These are phyloP conservation scores for Cotesia glomerata DNA, from an alignment of 1,140 invertebrate genomes.

Conservation along the genomic window DNA sequence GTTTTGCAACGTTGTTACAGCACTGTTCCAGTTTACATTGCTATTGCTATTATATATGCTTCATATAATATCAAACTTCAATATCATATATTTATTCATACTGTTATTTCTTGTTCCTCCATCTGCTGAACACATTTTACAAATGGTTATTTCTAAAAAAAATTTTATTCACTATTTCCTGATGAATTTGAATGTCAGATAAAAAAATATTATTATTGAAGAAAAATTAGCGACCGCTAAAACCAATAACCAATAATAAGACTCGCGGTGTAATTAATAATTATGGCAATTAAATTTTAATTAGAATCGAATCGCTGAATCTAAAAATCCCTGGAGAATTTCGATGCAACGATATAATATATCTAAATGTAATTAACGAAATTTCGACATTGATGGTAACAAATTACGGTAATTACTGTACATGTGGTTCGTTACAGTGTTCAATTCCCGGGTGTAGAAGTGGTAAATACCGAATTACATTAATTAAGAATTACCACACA, in stretches of 20 bases:
- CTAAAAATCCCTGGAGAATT: not conserved
- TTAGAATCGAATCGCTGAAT: not conserved
- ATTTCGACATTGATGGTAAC: constrained; percentile 20
- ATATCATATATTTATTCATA: constrained; percentile 3
- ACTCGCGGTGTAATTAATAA: too few species aligned
- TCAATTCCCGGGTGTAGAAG: not conserved
- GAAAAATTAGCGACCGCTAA: too few species aligned
- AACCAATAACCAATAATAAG: too few species aligned
- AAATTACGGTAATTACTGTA: constrained; percentile 25
- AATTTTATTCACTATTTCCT: too few species aligned
- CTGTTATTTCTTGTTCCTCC: not conserved
- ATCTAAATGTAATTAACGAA: constrained; percentile 25
- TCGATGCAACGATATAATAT: not conserved
- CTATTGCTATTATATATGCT: too few species aligned
- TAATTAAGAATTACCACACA: constrained; percentile 26
- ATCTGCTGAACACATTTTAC: too few species aligned
- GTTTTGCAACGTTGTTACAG: not conserved
- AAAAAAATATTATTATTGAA: too few species aligned
- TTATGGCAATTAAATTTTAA: too few species aligned
- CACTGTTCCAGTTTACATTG: constrained; percentile 2
- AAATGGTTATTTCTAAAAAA: not conserved
- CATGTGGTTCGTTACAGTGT: constrained; percentile 20
- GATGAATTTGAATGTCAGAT: too few species aligned
- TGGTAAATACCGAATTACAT: constrained; percentile 1
- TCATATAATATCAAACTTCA: too few species aligned